Conservation (phyloP, 1,140 invertebrate species). For the Brachionus manjavacas region DNA sequence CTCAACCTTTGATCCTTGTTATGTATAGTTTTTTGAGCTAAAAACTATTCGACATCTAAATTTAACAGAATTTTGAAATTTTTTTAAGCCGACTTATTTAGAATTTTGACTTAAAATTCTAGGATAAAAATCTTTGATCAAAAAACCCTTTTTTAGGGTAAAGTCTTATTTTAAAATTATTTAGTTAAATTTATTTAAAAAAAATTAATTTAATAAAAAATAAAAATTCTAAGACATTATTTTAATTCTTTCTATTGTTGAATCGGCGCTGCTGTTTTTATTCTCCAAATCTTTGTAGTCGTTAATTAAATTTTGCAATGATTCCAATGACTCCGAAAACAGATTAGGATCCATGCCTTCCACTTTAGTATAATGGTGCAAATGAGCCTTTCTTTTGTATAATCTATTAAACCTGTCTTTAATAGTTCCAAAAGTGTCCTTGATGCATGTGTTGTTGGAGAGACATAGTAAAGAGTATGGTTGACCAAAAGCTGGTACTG, state of each 20-base stretch:
- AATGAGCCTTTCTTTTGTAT: constrained; percentile 55
- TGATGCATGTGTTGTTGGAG: constrained; percentile 58
- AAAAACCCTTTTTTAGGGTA: neutral
- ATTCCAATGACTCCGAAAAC: constrained; percentile 52
- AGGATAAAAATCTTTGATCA: neutral
- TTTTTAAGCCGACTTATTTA: neutral
- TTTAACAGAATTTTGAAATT: neutral
- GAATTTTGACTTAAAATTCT: neutral
- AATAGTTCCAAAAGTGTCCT: constrained; percentile 52
- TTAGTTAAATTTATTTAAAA: constrained; percentile 18
- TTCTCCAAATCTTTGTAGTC: constrained; percentile 52
- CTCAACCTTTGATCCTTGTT: neutral
- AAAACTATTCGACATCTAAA: neutral
- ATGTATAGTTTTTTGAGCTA: neutral
- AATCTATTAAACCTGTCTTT: constrained; percentile 55
- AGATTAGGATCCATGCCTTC: constrained; percentile 55
- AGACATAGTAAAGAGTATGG: constrained; percentile 56
- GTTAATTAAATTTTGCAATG: constrained; percentile 50
- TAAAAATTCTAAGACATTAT: constrained; percentile 8
- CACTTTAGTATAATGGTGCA: constrained; percentile 48
- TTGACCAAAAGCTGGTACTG: constrained; percentile 56
- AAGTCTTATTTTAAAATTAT: neutral
- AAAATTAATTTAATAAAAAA: neutral
- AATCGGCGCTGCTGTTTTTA: neutral
- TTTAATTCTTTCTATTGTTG: neutral